phyloP scores from a whole-genome alignment of 2,113 vertebrate species.

The Hymenochirus boettgeri region DNA sequence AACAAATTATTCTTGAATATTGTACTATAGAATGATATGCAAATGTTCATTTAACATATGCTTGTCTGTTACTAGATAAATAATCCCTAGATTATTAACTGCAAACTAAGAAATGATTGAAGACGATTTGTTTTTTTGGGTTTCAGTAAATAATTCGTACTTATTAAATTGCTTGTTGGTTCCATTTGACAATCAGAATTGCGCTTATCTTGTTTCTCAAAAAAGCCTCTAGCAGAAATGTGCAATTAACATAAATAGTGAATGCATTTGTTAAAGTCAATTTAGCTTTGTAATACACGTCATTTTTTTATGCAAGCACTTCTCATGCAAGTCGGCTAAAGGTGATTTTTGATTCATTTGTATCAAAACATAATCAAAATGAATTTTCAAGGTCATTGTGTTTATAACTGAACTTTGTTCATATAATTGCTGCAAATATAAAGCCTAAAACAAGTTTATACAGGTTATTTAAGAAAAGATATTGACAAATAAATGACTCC shows the following conservation, averaged over 20 bases:
- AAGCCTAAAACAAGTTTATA: not conserved
- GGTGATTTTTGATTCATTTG: not conserved
- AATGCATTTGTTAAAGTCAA: not conserved
- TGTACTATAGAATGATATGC: not conserved
- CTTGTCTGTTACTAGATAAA: constrained; percentile 1
- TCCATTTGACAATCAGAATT: not conserved
- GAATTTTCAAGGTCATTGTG: not conserved
- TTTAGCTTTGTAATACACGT: not conserved
- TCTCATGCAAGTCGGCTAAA: not conserved
- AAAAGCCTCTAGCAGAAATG: not conserved
- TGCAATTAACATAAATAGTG: constrained; percentile 1
- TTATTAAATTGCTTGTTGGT: not conserved
- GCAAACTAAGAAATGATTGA: not conserved
- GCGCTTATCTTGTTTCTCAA: not conserved
- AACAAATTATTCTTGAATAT: not conserved
- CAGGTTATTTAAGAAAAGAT: too few relatives aligned
- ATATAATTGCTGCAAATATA: not conserved
- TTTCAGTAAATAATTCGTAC: constrained; percentile 1
- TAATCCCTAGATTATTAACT: not conserved
- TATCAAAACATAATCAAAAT: not conserved
- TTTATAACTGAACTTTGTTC: not conserved
- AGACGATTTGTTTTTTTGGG: not conserved
- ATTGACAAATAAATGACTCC: too few relatives aligned
- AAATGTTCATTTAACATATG: not conserved
- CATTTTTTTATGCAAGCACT: not conserved